Conservation (phyloP, 1,140 invertebrate genomes). For the Wasmannia auropunctata region DNA sequence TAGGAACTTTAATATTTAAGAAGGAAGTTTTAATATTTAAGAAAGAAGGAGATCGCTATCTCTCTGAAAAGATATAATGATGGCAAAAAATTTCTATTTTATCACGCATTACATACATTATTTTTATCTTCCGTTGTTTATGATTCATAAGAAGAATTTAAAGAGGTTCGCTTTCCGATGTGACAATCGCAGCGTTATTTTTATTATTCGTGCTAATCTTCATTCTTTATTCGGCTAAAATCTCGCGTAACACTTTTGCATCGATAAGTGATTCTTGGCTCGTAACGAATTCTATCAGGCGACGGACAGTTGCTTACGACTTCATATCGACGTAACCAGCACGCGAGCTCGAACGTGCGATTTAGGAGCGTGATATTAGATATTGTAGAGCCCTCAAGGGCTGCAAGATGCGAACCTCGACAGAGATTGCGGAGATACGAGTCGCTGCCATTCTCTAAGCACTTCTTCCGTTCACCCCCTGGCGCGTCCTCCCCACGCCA, state of each 20-base stretch:
- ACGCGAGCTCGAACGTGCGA: constrained; percentile 73
- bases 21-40: not conserved
- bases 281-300: not conserved
- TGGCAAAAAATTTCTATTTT: not conserved
- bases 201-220: not conserved
- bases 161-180: not conserved
- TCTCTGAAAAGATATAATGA: not conserved
- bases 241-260: not conserved
- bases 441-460: constrained; percentile 72
- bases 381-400: constrained; percentile 78
- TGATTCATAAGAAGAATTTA: not conserved
- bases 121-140: not conserved
- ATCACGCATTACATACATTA: not conserved
- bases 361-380: constrained; percentile 80
- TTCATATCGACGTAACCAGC: constrained; percentile 29
- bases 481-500: constrained; percentile 8
- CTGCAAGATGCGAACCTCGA: constrained; percentile 81
- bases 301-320: not conserved
- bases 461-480: constrained; percentile 53
- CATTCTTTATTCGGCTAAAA: not conserved
- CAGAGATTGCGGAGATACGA: constrained; percentile 83
- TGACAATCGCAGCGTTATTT: not conserved
- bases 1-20: not conserved
- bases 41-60: not conserved
- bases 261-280: not conserved